Percentiles rank a stretch among this genome's conserved stretches.
Evolutionary conservation across 2,113 vertebrate genomes (phyloP).

Genomic region (Morone saxatilis): DNA sequence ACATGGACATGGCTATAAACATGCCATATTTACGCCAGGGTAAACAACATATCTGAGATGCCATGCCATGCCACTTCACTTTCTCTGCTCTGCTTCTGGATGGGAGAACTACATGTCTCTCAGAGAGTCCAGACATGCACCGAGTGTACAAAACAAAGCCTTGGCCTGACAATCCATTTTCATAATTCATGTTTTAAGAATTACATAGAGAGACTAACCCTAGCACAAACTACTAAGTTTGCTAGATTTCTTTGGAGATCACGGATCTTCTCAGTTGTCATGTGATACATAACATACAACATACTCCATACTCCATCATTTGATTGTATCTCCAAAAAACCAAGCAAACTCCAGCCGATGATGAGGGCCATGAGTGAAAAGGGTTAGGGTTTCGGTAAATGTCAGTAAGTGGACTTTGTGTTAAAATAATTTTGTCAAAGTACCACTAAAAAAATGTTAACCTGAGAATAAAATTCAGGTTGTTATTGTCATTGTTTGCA

Average conservation of each 20-base stretch:
- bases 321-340: neutral
- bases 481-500: neutral
- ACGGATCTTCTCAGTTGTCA: neutral
- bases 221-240: neutral
- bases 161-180: neutral
- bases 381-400: too few relatives aligned
- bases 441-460: neutral
- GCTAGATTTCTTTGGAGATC: neutral
- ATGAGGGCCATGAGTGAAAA: neutral
- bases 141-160: neutral
- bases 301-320: neutral
- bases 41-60: slow-evolving; percentile 60
- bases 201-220: neutral
- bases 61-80: slow-evolving; percentile 5
- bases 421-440: neutral
- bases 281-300: neutral
- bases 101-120: neutral
- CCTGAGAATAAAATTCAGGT: too few relatives aligned
- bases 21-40: neutral
- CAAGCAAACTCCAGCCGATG: neutral
- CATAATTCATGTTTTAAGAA: neutral
- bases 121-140: neutral
- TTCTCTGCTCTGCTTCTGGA: slow-evolving; percentile 17
- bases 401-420: neutral
- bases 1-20: slow-evolving; percentile 51